phyloP scores from a whole-genome alignment of 2,113 vertebrate species.

The Sturnira hondurensis region DNA sequence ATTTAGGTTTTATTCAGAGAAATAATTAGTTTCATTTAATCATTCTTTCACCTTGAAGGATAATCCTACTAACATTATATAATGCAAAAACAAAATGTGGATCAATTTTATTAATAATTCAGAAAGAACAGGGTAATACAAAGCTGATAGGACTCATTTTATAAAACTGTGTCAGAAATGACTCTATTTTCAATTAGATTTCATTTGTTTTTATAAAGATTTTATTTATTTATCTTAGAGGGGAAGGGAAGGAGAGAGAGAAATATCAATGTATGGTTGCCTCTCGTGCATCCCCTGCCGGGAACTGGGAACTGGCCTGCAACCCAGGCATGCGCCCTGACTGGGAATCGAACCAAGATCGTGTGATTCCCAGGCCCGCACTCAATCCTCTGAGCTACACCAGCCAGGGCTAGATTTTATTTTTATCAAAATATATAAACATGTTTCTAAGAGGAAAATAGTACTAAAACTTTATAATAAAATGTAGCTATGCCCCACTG shows the following conservation, averaged over 20 bases:
- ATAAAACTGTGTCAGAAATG: background rate
- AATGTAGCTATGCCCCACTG: background rate
- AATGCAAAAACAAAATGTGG: slow-evolving; percentile 25
- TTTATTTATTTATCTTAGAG: no score
- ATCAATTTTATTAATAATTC: slow-evolving; percentile 13
- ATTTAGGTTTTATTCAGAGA: slow-evolving; percentile 32
- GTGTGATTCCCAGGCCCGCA: no score
- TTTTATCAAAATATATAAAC: background rate
- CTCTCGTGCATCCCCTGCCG: no score
- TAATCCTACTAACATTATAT: background rate
- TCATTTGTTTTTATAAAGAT: no score
- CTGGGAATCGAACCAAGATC: no score
- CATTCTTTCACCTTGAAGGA: background rate
- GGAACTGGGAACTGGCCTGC: no score
- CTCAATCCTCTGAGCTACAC: no score
- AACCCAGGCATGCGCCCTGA: no score
- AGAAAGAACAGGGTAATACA: background rate
- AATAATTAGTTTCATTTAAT: slow-evolving; percentile 52
- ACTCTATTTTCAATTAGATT: background rate
- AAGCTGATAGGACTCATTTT: background rate
- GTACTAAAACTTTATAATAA: background rate
- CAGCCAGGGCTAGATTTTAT: no score
- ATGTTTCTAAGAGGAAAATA: background rate
- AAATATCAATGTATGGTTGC: no score
- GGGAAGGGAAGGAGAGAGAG: no score